Base-by-base conservation (phyloP, 2,113 vertebrate genomes). In the Siniperca chuatsi region DNA sequence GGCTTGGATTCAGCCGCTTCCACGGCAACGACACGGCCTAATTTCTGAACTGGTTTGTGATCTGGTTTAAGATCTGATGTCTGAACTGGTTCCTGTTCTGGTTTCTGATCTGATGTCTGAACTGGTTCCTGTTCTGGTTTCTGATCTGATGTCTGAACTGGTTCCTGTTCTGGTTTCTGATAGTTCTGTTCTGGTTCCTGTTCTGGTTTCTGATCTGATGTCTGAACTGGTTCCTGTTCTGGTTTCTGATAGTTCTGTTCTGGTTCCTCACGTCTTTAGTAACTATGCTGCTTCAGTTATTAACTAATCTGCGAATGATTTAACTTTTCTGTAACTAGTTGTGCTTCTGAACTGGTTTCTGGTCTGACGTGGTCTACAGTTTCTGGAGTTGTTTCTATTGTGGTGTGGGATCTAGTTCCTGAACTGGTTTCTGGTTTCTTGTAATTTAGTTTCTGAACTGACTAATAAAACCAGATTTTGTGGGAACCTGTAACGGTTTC, bases 1-100 rank as follows among this genome's bases (percentile, higher is more conserved):
- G 74, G 78, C 55, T 74, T 40, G 9, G 46, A 62, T 37, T 33
- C 25, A 42, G 60, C 6, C 13, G 57, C 12, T 86, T 61, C 25
- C 58, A 16, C 6, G 6, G 25, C 57, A 60, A 29, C 75, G 66
- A 29, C 29, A 29, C 29, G 29, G 29, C 29, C 29, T 29, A 29
- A 57, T 48, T 55, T 25, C 20, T 44, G 35, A 69, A 54, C 55
- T 75, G 70, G 37, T 54, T 54, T 35, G n/a, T 65, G 25, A 11
- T 67, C 60, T 70, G 70, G 42, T 8, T n/a, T 54, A 3, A 40
- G 29, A 12, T 68, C 60, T 70, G 61, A 23, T 8, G 15, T 54
- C 6, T 55, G 20, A n/a, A n/a, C n/a, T n/a, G n/a, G n/a, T n/a
- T n/a, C n/a, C n/a, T n/a, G n/a, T n/a, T n/a, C n/a, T n/a, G n/a